Evolutionary conservation across 1,140 invertebrate species (phyloP), one percentile per base, ranked within the genome.

Genomic region (Bombus balteatus): DNA sequence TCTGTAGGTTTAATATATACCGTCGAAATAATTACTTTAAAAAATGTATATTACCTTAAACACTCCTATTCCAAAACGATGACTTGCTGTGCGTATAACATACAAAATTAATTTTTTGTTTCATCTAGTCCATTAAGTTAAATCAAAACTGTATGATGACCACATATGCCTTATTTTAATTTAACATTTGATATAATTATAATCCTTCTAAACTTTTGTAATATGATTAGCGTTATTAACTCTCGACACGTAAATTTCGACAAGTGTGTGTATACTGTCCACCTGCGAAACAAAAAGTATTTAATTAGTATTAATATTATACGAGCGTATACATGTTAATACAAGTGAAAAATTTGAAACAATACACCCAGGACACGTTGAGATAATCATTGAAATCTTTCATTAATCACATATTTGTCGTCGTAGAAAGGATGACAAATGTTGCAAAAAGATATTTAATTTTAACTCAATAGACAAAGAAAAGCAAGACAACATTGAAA

Each of bases 301-400:
- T n/a, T 62, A n/a, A 22, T 86, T 47, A n/a, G 39, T 71, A 47
- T 53, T 70, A 22, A 18, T 53, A 53, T 53, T 53, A 53, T 22
- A 53, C 47, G 47, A 53, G 47, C 18, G 22, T 53, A 62, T 34
- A 6, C n/a, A 28, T 12, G 28, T 41, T 22, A 10, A 37, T 10
- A 3, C 4, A 43, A 39, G 5, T 4, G 0, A 39, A 2, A 68
- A 43, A 41, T 78, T n/a, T 4, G 25, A 12, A 43, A 4, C 9
- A 37, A 22, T 53, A 65, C n/a, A 39, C 28, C 83, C 66, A 82
- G 70, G 41, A 84, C 73, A 89, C 43, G 66, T 89, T 83, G 71
- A 57, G 32, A 53, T 53, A 2, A 53, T 87, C 77, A 87, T 77
- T 22, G 73, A 47, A 62, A 80, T 43, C 8, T 59, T n/a, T 81